Conservation (phyloP, 1,140 invertebrate genomes). For the Aphelenchoides fujianensis region DNA sequence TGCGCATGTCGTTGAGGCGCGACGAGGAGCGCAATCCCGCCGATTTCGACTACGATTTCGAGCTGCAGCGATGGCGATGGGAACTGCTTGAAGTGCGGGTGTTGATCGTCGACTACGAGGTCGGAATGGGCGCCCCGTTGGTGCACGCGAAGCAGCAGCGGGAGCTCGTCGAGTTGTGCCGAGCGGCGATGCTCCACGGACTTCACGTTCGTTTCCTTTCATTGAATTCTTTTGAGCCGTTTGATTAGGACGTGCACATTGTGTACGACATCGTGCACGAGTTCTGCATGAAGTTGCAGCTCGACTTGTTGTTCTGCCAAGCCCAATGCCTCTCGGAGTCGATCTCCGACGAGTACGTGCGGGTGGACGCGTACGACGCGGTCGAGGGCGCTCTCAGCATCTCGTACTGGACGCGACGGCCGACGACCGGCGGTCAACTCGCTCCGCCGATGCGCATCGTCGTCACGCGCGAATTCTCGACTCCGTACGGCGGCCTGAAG, state of each 20-base stretch:
- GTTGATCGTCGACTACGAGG: conserved; percentile 15
- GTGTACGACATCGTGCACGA: conserved; percentile 17
- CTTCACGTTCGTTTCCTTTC: neutral
- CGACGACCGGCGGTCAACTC: neutral
- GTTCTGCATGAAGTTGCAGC: conserved; percentile 13
- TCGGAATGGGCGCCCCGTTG: conserved; percentile 5
- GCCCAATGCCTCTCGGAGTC: neutral
- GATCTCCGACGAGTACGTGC: neutral
- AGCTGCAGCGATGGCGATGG: conserved; percentile 7
- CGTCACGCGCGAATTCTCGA: neutral
- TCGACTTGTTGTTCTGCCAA: conserved; percentile 12
- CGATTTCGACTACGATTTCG: neutral
- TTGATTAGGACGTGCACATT: conserved; percentile 9
- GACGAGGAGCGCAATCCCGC: neutral
- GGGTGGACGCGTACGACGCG: conserved; percentile 13
- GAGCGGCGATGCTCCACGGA: neutral
- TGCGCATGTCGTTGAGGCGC: neutral
- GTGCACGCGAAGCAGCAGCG: conserved; percentile 5
- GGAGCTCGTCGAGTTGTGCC: conserved; percentile 1
- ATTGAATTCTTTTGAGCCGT: neutral
- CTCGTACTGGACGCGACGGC: conserved; percentile 7
- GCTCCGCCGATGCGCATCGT: neutral
- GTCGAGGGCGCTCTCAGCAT: neutral
- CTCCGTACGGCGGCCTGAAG: neutral
- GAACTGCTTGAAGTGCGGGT: neutral